These are phyloP conservation scores for Altica lythri DNA, from an alignment of 2,888 invertebrate species.

Conservation along the genomic window DNA sequence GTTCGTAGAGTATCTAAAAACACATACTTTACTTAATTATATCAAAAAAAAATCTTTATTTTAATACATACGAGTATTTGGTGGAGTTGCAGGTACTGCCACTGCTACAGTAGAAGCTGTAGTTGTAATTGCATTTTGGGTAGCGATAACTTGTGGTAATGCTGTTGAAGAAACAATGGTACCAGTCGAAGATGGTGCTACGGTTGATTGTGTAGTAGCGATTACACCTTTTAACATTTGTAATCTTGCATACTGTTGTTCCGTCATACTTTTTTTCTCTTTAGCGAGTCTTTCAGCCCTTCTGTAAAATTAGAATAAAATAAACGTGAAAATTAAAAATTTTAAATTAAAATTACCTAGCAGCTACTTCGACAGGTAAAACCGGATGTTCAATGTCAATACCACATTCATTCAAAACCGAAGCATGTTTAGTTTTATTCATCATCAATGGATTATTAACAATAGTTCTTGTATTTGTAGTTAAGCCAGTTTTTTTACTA, in stretches of 20 bases:
- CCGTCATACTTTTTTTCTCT: constrained; percentile 68
- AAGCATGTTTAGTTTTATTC: constrained; percentile 84
- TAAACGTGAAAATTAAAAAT: background rate
- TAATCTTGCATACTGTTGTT: constrained; percentile 48
- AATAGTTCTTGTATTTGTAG: constrained; percentile 75
- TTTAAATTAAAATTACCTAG: constrained; percentile 45
- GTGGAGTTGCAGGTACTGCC: constrained; percentile 49
- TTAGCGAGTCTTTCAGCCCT: constrained; percentile 85
- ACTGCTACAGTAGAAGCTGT: constrained; percentile 55
- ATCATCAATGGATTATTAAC: constrained; percentile 69
- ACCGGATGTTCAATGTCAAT: constrained; percentile 84
- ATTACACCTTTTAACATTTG: constrained; percentile 47
- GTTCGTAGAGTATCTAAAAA: constrained; percentile 48
- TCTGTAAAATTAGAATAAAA: constrained; percentile 42
- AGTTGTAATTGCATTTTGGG: constrained; percentile 36
- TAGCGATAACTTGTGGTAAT: constrained; percentile 37
- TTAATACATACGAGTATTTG: constrained; percentile 41
- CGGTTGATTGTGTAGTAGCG: constrained; percentile 30
- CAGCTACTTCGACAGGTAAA: constrained; percentile 80
- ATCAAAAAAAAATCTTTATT: background rate
- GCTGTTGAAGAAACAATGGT: constrained; percentile 32
- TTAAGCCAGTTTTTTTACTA: too few relatives aligned
- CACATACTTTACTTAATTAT: too few relatives aligned
- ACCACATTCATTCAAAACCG: constrained; percentile 80
- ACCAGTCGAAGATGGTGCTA: constrained; percentile 23